phyloP scores from a whole-genome alignment of 2,797 vertebrate genomes.

The Pseudomugil tenellus region DNA sequence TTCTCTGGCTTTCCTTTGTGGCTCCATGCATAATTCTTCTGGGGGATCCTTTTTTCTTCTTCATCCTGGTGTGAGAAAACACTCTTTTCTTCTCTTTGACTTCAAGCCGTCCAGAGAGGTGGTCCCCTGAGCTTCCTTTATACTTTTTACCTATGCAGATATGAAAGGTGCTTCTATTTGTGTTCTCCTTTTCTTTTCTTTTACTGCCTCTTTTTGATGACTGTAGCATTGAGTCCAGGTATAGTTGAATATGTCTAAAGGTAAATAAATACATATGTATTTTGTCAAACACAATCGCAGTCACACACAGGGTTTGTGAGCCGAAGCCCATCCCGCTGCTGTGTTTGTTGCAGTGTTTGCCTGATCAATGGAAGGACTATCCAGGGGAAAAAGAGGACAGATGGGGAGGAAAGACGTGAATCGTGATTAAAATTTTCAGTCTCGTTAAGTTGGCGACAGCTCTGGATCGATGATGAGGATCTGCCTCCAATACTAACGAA shows the following conservation, averaged over 20 bases:
- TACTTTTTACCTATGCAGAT: conserved; percentile 37
- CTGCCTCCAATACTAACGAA: conserved; percentile 75
- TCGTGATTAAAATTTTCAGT: conserved; percentile 82
- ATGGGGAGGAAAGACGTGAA: conserved; percentile 60
- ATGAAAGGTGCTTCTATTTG: conserved; percentile 27
- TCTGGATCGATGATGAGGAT: conserved; percentile 74
- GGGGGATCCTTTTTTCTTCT: conserved; percentile 30
- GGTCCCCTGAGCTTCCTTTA: conserved; percentile 65
- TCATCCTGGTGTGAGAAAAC: conserved; percentile 49
- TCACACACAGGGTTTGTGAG: conserved; percentile 11
- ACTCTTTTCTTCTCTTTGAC: conserved; percentile 66
- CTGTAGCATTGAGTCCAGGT: conserved; percentile 32
- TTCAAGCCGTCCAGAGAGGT: conserved; percentile 56
- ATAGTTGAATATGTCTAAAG: conserved; percentile 7
- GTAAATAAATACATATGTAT: conserved; percentile 28
- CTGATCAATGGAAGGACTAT: conserved; percentile 26
- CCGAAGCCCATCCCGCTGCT: neutral
- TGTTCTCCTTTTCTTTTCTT: conserved; percentile 21
- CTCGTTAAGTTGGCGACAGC: conserved; percentile 80
- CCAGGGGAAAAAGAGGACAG: conserved; percentile 40
- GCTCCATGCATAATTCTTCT: conserved; percentile 69
- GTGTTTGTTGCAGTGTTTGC: conserved; percentile 8
- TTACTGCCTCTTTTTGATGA: conserved; percentile 26
- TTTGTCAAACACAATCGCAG: conserved; percentile 43
- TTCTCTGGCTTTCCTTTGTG: conserved; percentile 57